These are phyloP conservation scores for Ceratotherium simum DNA, from an alignment of 2,113 vertebrate species.

Conservation along the genomic window DNA sequence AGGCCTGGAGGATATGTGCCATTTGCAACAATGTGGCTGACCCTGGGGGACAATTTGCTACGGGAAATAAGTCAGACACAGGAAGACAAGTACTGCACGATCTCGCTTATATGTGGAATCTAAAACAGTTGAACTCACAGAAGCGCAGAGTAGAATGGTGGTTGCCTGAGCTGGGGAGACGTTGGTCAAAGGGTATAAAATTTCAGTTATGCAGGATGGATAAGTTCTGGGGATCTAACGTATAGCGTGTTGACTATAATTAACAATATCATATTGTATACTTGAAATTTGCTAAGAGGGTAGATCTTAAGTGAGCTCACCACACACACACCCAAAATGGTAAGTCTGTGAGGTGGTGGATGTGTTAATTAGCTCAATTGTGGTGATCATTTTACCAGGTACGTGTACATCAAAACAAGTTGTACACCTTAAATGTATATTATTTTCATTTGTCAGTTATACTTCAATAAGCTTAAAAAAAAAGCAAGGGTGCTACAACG, in stretches of 20 bases:
- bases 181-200: neutral
- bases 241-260: neutral
- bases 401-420: neutral
- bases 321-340: neutral
- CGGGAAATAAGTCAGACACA: neutral
- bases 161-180: neutral
- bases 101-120: neutral
- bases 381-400: neutral
- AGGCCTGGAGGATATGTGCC: neutral
- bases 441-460: neutral
- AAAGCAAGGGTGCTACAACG: too few species aligned
- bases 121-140: neutral
- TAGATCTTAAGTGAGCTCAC: neutral
- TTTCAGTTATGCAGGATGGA: neutral
- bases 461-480: neutral
- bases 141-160: neutral
- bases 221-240: neutral
- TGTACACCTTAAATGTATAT: neutral
- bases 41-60: neutral
- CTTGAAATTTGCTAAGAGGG: neutral
- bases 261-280: fast-evolving
- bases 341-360: neutral
- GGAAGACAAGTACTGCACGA: neutral
- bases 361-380: neutral
- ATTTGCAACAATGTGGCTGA: neutral